Percentiles rank a stretch among this genome's conserved stretches.
Evolutionary conservation across 2,797 vertebrate species (phyloP).

Genomic region (Naso thynnoides): DNA sequence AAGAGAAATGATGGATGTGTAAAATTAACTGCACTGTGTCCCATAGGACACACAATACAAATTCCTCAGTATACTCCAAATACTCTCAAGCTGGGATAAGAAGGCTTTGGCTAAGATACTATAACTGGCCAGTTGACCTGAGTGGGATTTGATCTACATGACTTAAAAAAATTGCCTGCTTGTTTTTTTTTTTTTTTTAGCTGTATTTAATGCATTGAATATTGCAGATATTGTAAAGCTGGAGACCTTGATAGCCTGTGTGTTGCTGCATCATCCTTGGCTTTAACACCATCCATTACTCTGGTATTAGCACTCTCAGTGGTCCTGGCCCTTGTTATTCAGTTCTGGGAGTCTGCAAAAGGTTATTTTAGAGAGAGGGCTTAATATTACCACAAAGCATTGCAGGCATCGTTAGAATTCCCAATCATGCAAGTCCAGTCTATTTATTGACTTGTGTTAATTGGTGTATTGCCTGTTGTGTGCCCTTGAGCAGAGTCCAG

Average conservation of each 20-base stretch:
- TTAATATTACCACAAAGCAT: slow-evolving; percentile 63
- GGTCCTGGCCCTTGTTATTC: slow-evolving; percentile 33
- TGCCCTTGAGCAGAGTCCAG: slow-evolving; percentile 42
- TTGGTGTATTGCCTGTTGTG: slow-evolving; percentile 36
- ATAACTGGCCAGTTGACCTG: slow-evolving; percentile 31
- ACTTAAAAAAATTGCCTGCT: slow-evolving; percentile 31
- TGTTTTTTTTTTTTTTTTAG: slow-evolving; percentile 20
- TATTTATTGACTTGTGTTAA: slow-evolving; percentile 68
- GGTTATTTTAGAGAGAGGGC: slow-evolving; percentile 53
- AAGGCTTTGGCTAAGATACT: slow-evolving; percentile 18
- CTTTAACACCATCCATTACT: slow-evolving; percentile 25
- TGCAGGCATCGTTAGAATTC: slow-evolving; percentile 51
- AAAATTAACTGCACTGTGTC: slow-evolving; percentile 21
- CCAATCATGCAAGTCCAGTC: slow-evolving; percentile 37
- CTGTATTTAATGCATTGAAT: slow-evolving; percentile 20
- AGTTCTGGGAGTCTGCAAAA: slow-evolving; percentile 34
- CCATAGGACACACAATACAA: slow-evolving; percentile 18
- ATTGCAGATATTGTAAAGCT: slow-evolving; percentile 9
- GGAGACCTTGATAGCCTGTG: slow-evolving; percentile 27
- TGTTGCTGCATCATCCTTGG: slow-evolving; percentile 39
- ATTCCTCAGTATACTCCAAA: slow-evolving; percentile 32
- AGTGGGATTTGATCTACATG: slow-evolving; percentile 33
- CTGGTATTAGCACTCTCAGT: slow-evolving; percentile 33
- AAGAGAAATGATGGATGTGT: slow-evolving; percentile 22
- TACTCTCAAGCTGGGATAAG: slow-evolving; percentile 10